A percentile compares a stretch with the other conserved stretches of the same genome.
Evolutionary conservation across 2,797 vertebrate species (phyloP).

Genomic region (Acanthurus leucopareius): DNA sequence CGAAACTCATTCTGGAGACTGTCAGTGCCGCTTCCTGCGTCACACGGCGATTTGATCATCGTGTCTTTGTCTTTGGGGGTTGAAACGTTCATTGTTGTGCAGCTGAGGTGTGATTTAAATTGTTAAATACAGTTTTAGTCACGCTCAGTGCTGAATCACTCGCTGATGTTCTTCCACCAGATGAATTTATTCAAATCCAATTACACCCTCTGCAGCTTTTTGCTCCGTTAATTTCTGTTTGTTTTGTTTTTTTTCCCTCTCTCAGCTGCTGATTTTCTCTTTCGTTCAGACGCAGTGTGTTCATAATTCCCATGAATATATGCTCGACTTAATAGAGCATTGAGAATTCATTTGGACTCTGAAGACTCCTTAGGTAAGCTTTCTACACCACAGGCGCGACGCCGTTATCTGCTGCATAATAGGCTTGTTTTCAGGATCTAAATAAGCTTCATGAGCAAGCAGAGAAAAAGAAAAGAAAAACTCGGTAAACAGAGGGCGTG

Average conservation of each 20-base stretch:
- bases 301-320: constrained; percentile 72
- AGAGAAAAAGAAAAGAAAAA: constrained; percentile 37
- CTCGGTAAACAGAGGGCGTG: constrained; percentile 34
- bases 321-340: constrained; percentile 64
- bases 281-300: constrained; percentile 47
- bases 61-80: neutral
- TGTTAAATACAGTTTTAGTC: constrained; percentile 10
- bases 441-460: constrained; percentile 43
- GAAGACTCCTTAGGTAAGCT: constrained; percentile 69
- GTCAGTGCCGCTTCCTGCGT: neutral
- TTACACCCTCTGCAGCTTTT: constrained; percentile 63
- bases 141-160: constrained; percentile 31
- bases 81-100: neutral
- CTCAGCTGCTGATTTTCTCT: constrained; percentile 49
- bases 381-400: constrained; percentile 45
- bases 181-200: constrained; percentile 69
- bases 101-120: neutral
- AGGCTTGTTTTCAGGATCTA: constrained; percentile 65
- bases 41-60: neutral
- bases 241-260: constrained; percentile 41
- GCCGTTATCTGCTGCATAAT: constrained; percentile 49
- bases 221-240: constrained; percentile 66
- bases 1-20: constrained; percentile 14
- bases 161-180: constrained; percentile 35
- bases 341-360: constrained; percentile 69